Evolutionary conservation across 2,888 invertebrate genomes (phyloP), one percentile per base, ranked within the genome.

Genomic region (Meliscaeva auricollis): DNA sequence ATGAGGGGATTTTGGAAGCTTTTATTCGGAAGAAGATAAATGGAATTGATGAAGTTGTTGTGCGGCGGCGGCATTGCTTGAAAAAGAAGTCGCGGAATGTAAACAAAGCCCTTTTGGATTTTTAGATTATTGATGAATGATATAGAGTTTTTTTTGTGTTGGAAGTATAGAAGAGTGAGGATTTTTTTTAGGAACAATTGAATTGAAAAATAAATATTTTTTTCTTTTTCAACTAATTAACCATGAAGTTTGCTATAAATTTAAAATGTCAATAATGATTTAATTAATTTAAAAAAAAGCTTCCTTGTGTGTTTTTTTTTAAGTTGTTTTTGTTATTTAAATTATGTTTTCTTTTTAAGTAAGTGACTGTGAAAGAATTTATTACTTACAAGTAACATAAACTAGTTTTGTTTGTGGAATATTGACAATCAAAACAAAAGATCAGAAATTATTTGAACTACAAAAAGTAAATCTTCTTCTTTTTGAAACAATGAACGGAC

Each of bases 1-100:
- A 72, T 66, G 20, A 22, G 68, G 77, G 52, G 77, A 62, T 73
- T 76, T 38, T 48, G 73, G 60, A 69, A 68, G 82, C 73, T 74
- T 79, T 79, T 79, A 38, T n/a, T 72, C 35, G 6, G 35, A 2
- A 35, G 46, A 44, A 75, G 73, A 73, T 69, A 62, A 75, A 70
- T 60, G 17, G 50, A 76, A 58, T 76, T 81, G 56, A 75, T 81
- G 56, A 38, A 62, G 76, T 62, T 44, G 58, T 44, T 64, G 17
- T 38, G 56, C 3, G 35, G 38, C 11, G 17, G 68, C 5, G 35
- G 38, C n/a, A 44, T 17, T 1, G 41, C 22, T 46, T 64, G 75
- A 56, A 66, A 82, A 82, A 82, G 82, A 26, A 50, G 66, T 50
- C 26, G 48, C 72, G 35, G 66, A 46, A n/a, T 72, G 30, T 41